These are phyloP conservation scores for Halictus quadricinctus DNA, from an alignment of 2,888 invertebrate genomes.

Conservation along the genomic window DNA sequence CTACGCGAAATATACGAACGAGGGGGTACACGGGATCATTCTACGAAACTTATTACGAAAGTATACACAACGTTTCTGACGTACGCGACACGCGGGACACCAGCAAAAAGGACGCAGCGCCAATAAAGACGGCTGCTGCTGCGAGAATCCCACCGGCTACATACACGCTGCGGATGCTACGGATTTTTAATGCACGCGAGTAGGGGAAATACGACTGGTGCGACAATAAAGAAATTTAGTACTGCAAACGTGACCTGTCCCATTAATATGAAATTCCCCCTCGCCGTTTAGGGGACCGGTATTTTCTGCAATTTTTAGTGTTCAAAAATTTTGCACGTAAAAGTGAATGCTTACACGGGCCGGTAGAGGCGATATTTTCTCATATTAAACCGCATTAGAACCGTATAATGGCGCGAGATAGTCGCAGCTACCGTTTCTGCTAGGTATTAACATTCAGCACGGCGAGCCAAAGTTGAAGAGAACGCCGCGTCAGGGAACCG, in stretches of 20 bases:
- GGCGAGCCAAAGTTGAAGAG: conserved; percentile 47
- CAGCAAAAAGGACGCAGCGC: background rate
- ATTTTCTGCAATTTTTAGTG: too few relatives aligned
- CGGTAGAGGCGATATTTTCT: conserved; percentile 9
- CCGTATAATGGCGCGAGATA: conserved; percentile 27
- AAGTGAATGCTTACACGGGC: background rate
- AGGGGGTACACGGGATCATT: background rate
- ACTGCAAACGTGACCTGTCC: background rate
- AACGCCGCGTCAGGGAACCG: conserved; percentile 54
- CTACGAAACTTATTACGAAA: conserved; percentile 1
- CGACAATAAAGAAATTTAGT: background rate
- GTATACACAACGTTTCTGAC: background rate
- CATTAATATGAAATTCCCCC: background rate
- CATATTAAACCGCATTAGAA: conserved; percentile 25
- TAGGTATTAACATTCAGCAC: conserved; percentile 64
- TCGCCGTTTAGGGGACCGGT: too few relatives aligned
- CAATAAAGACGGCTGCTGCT: background rate
- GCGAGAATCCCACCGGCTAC: background rate
- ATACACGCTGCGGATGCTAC: background rate
- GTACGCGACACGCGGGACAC: background rate
- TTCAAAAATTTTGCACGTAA: background rate
- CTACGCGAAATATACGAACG: conserved; percentile 24
- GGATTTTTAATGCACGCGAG: background rate
- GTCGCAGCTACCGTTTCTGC: conserved; percentile 50
- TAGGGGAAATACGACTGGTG: background rate